Conservation (phyloP, 1,140 invertebrate genomes). For the Tetragnatha versicolor region DNA sequence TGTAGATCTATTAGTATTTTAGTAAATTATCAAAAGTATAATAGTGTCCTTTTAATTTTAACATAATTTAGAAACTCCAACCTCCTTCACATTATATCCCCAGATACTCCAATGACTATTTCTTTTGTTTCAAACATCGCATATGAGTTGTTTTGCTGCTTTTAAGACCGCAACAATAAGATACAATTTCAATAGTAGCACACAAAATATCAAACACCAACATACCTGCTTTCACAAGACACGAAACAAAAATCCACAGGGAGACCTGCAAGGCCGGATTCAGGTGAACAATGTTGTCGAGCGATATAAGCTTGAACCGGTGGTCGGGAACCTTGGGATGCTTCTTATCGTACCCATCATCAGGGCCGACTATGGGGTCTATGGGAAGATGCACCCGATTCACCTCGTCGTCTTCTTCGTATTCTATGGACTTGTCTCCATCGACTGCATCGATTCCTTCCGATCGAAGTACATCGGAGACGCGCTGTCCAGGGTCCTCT, state of each 20-base stretch:
- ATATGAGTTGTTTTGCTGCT: too few species aligned
- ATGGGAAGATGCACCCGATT: slow-evolving; percentile 14
- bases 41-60: too few species aligned
- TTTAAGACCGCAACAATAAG: too few species aligned
- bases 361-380: slow-evolving; percentile 1
- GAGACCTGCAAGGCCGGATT: slow-evolving; percentile 34
- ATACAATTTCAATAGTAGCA: too few species aligned
- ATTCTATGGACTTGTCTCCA: not conserved
- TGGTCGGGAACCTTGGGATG: slow-evolving; percentile 18
- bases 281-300: slow-evolving; percentile 45
- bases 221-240: slow-evolving; percentile 40
- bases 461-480: slow-evolving; percentile 3
- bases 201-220: not conserved
- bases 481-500: not conserved
- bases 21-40: too few species aligned
- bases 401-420: slow-evolving; percentile 43
- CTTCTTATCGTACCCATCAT: slow-evolving; percentile 1
- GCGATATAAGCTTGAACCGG: slow-evolving; percentile 39
- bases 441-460: slow-evolving; percentile 12
- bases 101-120: too few species aligned
- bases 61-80: too few species aligned
- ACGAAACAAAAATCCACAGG: slow-evolving; percentile 20
- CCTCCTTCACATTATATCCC: too few species aligned
- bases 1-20: too few species aligned
- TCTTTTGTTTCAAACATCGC: too few species aligned